These are phyloP conservation scores for Beaufortia kweichowensis DNA, from an alignment of 2,113 vertebrate species.

Conservation along the genomic window DNA sequence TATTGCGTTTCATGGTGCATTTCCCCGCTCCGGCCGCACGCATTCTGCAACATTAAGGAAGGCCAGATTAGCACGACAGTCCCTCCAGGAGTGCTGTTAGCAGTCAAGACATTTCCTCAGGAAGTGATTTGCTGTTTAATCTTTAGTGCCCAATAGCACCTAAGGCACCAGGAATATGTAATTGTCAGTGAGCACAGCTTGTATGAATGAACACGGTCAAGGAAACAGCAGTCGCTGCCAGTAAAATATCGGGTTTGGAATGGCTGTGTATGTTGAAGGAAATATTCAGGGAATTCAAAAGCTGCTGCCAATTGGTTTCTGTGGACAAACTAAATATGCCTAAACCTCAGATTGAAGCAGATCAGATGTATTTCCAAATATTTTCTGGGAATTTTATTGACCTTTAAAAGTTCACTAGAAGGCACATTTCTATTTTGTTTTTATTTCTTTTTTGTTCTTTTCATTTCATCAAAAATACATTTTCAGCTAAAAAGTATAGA, in stretches of 20 bases:
- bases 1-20: constrained; percentile 62
- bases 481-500: too few species aligned
- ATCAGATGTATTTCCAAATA: neutral
- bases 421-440: neutral
- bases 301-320: constrained; percentile 42
- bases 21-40: constrained; percentile 37
- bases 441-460: neutral
- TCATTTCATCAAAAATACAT: neutral
- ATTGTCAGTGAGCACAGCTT: constrained; percentile 14
- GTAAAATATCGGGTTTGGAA: constrained; percentile 37
- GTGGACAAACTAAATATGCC: constrained; percentile 25
- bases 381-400: constrained; percentile 15
- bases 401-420: neutral
- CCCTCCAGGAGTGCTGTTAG: constrained; percentile 68
- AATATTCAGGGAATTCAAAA: constrained; percentile 29
- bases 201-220: constrained; percentile 1
- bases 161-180: constrained; percentile 18
- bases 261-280: constrained; percentile 8
- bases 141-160: constrained; percentile 47
- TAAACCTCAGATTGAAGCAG: constrained; percentile 17
- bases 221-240: neutral
- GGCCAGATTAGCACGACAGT: constrained; percentile 73
- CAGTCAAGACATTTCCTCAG: constrained; percentile 68
- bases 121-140: constrained; percentile 70
- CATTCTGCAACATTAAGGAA: constrained; percentile 64